Base-by-base conservation (phyloP, 2,888 invertebrate genomes). In the Chouioia cunea region DNA sequence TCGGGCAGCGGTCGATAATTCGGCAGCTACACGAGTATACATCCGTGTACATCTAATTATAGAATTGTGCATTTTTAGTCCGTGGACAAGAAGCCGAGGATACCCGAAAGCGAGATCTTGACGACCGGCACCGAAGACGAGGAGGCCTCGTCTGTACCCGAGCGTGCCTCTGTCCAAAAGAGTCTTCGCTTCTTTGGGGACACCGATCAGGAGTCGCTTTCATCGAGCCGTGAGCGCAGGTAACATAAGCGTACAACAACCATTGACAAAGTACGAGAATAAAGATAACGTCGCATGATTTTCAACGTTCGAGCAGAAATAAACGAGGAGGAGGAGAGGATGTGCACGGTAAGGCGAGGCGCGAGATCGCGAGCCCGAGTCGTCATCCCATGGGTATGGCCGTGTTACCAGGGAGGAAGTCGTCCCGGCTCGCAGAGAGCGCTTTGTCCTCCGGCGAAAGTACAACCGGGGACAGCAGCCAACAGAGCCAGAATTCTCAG, bases 141-240 rank as follows among this genome's bases (percentile, higher is more conserved):
- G 74, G 84, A 83, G 71, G 82, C 79, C 57, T 84, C 81, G 59
- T 84, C 83, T 8, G 81, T 81, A 22, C 84, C 83, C 62, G 84
- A 84, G 77, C 79, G 84, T 71, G 80, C 79, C 65, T 84, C 83
- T 44, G 82, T 83, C 46, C 84, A 84, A 43, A 93, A 93, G 83
- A 93, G 90, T 86, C 89, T 94, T 14, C 90, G 94, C 60, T 94
- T 94, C 88, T 94, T 94, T 85, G 94, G 94, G 20, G 94, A 94
- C 85, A 94, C 94, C 12, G 94, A 94, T 81, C 88, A 89, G 72
- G 94, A 94, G 79, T 93, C 93, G 14, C 76, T 84, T 70, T 81
- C 84, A 59, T 85, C 84, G 43, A 78, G 77, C 69, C 81, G 82
- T 76, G 81, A 82, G 62, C 82, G 81, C 77, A 83, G 84, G 84